Base-by-base conservation (phyloP, 2,888 invertebrate genomes). In the Phorcus lineatus region DNA sequence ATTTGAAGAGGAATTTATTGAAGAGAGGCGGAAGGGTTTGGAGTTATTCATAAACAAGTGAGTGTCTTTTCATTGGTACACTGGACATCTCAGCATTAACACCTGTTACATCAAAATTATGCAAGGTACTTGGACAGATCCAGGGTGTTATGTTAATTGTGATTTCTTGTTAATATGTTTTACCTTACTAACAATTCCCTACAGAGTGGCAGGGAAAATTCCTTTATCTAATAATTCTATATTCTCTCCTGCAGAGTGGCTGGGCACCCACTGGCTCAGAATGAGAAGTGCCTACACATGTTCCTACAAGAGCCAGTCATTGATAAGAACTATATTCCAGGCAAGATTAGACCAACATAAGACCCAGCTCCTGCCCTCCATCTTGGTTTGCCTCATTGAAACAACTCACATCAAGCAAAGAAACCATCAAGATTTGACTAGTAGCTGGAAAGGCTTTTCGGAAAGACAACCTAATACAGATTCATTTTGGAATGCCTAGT, bases 251-350 rank as follows among this genome's bases (percentile, higher is more conserved):
- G 81, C 94, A 96, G 96, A 95, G 98, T 99, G 92, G 99, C 99
- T 77, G 99, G 99, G 80, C 99, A 99, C 94, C 99, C 99, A 2
- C 94, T 99, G 92, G 99, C 99, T 82, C 99, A 99, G 94, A 99
- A 99, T 94, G 99, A 99, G 94, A 95, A 97, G 92, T 99, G 99
- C 94, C 95, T 99, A 91, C 99, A 99, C 94, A 99, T 99, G 97
- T 99, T 99, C 95, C 95, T 99, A 85, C 99, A 99, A 94, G 99
- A 99, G 91, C 96, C 96, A 76, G 96, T 96, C 91, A 99, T 99
- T 94, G 99, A 99, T 94, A 98, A 98, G 95, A 99, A 98, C 95
- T 99, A 99, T 94, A 98, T 99, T 88, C 99, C 99, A 89, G 99
- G 99, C 90, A 99, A 99, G 95, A 99, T 99, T 74, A 87, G 92